Conservation (phyloP, 2,888 invertebrate species). For the Ochropacha duplaris region DNA sequence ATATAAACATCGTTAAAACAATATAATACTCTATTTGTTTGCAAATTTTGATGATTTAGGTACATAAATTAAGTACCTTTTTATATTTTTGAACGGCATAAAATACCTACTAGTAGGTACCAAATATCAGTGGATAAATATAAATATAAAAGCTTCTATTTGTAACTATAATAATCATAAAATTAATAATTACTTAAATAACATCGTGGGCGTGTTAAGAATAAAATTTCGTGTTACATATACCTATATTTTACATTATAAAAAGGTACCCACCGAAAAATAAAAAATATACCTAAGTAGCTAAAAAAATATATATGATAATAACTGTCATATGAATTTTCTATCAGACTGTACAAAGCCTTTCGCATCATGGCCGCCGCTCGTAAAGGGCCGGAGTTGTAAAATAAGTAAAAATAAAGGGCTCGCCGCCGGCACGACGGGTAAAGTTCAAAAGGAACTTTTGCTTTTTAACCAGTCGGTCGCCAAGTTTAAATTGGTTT, state of each 20-base stretch:
- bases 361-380: slow-evolving; percentile 59
- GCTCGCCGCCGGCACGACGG: slow-evolving; percentile 53
- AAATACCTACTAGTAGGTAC: neutral
- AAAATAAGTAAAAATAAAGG: slow-evolving; percentile 72
- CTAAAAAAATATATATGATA: too few relatives aligned
- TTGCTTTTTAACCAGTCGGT: slow-evolving; percentile 77
- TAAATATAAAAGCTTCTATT: too few relatives aligned
- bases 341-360: slow-evolving; percentile 49
- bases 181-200: too few relatives aligned
- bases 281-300: too few relatives aligned
- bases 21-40: neutral
- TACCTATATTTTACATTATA: too few relatives aligned
- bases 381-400: slow-evolving; percentile 63
- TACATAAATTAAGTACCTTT: neutral
- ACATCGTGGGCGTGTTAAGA: too few relatives aligned
- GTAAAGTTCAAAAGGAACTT: slow-evolving; percentile 69
- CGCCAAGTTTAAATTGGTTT: slow-evolving; percentile 79
- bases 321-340: slow-evolving; percentile 35
- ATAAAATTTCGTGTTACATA: too few relatives aligned
- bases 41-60: neutral
- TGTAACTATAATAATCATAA: too few relatives aligned
- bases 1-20: neutral
- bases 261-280: too few relatives aligned
- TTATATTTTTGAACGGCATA: neutral
- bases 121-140: too few relatives aligned